A percentile compares a stretch with the other conserved stretches of the same genome.
phyloP scores from a whole-genome alignment of 2,113 vertebrate species.

The Syrmaticus mikado region DNA sequence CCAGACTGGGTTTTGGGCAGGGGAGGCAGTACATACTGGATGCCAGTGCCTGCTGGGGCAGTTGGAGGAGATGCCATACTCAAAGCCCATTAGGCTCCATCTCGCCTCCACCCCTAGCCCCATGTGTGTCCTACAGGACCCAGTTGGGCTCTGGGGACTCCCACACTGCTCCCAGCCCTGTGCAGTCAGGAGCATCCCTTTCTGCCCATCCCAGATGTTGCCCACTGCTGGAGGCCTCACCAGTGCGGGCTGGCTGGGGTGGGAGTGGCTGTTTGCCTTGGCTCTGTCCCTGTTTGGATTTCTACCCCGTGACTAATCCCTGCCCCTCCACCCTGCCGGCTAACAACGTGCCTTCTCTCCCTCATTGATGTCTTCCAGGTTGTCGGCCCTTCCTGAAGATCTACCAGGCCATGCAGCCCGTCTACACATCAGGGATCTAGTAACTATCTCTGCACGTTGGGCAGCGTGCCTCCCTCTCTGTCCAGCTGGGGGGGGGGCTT shows the following conservation, averaged over 20 bases:
- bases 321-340: conserved; percentile 43
- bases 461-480: neutral
- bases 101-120: neutral
- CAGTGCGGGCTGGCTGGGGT: neutral
- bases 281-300: conserved; percentile 56
- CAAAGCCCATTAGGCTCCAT: neutral
- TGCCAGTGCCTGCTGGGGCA: neutral
- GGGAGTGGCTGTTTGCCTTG: conserved; percentile 63
- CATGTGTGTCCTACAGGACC: neutral
- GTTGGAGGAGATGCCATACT: neutral
- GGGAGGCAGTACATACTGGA: rapidly evolving
- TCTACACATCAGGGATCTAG: conserved; percentile 99
- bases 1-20: neutral
- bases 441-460: conserved; percentile 72
- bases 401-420: conserved; percentile 98
- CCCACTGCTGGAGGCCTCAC: neutral
- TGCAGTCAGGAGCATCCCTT: conserved; percentile 2
- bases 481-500: neutral
- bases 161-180: neutral
- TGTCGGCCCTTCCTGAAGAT: conserved; percentile 98
- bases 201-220: conserved; percentile 44
- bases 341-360: conserved; percentile 12
- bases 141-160: neutral
- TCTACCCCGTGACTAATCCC: conserved; percentile 50
- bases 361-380: conserved; percentile 80